A percentile compares a stretch with the other conserved stretches of the same genome.
phyloP scores from a whole-genome alignment of 2,888 invertebrate species.

The Bursaphelenchus okinawaensis region DNA sequence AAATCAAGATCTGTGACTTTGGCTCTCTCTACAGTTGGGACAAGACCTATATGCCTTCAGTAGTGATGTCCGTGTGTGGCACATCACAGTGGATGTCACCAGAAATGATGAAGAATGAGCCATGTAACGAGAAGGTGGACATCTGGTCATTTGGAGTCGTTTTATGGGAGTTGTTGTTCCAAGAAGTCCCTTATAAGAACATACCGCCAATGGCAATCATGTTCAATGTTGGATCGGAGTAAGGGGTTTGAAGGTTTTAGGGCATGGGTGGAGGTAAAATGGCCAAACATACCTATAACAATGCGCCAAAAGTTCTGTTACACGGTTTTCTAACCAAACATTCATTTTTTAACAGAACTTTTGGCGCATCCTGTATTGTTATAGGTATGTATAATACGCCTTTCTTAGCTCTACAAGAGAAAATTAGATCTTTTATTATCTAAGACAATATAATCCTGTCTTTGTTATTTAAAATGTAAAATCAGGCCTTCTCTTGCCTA shows the following conservation, averaged over 20 bases:
- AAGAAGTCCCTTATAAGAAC: constrained; percentile 85
- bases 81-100: constrained; percentile 99
- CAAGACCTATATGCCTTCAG: constrained; percentile 70
- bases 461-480: too few relatives aligned
- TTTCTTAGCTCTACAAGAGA: too few relatives aligned
- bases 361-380: too few relatives aligned
- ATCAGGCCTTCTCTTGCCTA: too few relatives aligned
- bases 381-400: too few relatives aligned
- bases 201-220: constrained; percentile 93
- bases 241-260: constrained; percentile 14
- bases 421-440: too few relatives aligned
- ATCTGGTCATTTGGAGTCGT: constrained; percentile 98
- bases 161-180: constrained; percentile 91
- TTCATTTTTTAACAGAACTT: too few relatives aligned
- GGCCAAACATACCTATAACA: too few relatives aligned
- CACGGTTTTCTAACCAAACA: too few relatives aligned
- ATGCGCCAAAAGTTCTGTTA: too few relatives aligned
- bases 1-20: constrained; percentile 93
- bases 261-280: too few relatives aligned
- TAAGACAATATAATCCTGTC: too few relatives aligned
- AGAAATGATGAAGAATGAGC: constrained; percentile 91
- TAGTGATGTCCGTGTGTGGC: constrained; percentile 94
- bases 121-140: constrained; percentile 89
- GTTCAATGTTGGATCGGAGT: constrained; percentile 82
- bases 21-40: constrained; percentile 67